Base-by-base conservation (phyloP, 2,888 invertebrate species). In the Drosophila anomelani region DNA sequence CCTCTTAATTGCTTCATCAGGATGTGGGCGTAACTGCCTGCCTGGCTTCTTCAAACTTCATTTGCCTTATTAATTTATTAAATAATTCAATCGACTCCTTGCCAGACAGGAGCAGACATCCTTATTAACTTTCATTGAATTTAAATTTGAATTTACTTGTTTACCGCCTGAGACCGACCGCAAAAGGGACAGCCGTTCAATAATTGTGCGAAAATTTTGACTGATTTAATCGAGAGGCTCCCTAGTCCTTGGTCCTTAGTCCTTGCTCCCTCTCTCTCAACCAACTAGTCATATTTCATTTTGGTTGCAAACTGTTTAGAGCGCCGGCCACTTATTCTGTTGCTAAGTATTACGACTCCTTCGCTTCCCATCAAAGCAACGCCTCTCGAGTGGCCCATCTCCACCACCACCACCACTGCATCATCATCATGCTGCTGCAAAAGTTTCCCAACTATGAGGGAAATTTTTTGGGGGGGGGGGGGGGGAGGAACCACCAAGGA, bases 121-220 rank as follows among this genome's bases (percentile, higher is more conserved):
- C 84, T 84, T 87, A 87, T 84, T 83, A 83, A 83, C 59, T 88
- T 83, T 88, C 79, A 83, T 83, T 83, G 81, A 88, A 88, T 83
- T 83, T 82, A 78, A 70, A 81, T 86, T 84, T 81, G 64, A 61
- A 59, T 80, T 77, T 79, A 39, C n/a, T 62, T 71, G 53, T 32
- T 47, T 49, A 23, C 68, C 20, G 51, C 62, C 38, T 38, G 17
- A 12, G 13, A 23, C 23, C 23, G 23, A 20, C 63, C 63, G n/a
- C 32, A 44, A 34, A 12, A 15, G 10, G 10, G n/a, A 1, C n/a
- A 55, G 69, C 64, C 75, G 12, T 38, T 63, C 20, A 34, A 34
- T 49, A 32, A 38, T 44, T 66, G 17, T 29, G 20, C 20, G 46
- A 29, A 15, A n/a, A 9, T 62, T 32, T 15, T n/a, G 39, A 56